Base-by-base conservation (phyloP, 1,140 invertebrate genomes). In the Ips typographus region DNA sequence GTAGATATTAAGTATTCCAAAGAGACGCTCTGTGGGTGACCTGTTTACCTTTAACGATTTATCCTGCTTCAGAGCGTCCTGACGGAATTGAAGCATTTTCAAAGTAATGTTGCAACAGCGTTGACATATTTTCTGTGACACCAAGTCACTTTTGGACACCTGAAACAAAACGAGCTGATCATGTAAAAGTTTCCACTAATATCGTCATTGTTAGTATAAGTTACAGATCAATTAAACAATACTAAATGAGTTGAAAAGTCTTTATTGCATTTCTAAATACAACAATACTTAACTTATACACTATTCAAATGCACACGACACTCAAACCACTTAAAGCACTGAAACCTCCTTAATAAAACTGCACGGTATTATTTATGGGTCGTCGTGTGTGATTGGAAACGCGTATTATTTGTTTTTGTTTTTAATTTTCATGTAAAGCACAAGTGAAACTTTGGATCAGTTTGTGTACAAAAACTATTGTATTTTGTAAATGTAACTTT, bases 21-120 rank as follows among this genome's bases (percentile, higher is more conserved):
- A 5, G 22, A 22, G 22, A 22, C 22, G 22, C 22, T 22, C 22
- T 22, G 22, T 22, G 22, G 22, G 22, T 22, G 22, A 22, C 22
- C 22, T 22, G 22, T 22, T 49, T 65, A 72, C 71, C 62, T 69
- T 69, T 22, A 72, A 49, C 2, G 37, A 8, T 49, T 38, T 41
- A 49, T 72, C 67, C 8, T 69, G 57, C n/a, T 61, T 49, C 8
- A 61, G n/a, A 36, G 66, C 63, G 7, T 59, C 47, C 36, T 62
- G 40, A 40, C 71, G 51, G 51, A 69, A 72, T 38, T 72, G 36
- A 22, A 51, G 61, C 71, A 72, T 69, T 53, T 69, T 68, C 41
- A 72, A 40, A 36, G 52, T 64, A 40, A 69, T 65, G 8, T 61
- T 22, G 39, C 47, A 61, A 57, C 71, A 72, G 37, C 68, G 64